Base-by-base conservation (phyloP, 1,140 invertebrate genomes). In the Heliconius congener region DNA sequence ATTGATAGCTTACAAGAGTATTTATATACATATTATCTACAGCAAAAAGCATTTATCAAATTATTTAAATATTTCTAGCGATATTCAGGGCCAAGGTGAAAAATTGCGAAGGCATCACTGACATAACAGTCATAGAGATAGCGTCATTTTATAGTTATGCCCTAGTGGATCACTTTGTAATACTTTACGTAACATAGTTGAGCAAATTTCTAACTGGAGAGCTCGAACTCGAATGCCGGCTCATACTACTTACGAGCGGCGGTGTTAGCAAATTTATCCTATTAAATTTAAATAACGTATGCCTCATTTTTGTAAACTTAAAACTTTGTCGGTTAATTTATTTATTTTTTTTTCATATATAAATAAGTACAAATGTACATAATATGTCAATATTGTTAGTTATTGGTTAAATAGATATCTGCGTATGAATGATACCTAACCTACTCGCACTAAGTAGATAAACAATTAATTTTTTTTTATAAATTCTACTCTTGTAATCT, bases 161-260 rank as follows among this genome's bases (percentile, higher is more conserved):
- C 74, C 78, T 72, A 76, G 78, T 71, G 70, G 79, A 84, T 81
- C 77, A 80, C 71, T 78, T 71, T 76, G 81, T 79, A 74, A 79
- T 74, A 82, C 78, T 84, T 84, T 83, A 83, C 83, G 78, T 84
- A 84, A 84, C 71, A 55, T 37, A 19, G 76, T 83, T 78, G 79
- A 84, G 83, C 81, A 79, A 82, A 81, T 78, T 60, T 76, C 74
- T 76, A 74, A 34, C 71, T 76, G 70, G 78, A 55, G 55, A 57
- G n/a, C 71, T 50, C 37, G 72, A n/a, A 70, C 13, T 71, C 74
- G 60, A 76, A 30, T 71, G 74, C 74, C 74, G 74, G 74, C 60
- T 71, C 8, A 50, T 71, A 76, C 74, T 30, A 71, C 74, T 71
- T 76, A 8, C 39, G 16, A 70, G 66, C 27, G 23, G n/a, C 39